A percentile compares a stretch with the other conserved stretches of the same genome.
Evolutionary conservation across 2,797 vertebrate genomes (phyloP).

Genomic region (Lagorchestes hirsutus): DNA sequence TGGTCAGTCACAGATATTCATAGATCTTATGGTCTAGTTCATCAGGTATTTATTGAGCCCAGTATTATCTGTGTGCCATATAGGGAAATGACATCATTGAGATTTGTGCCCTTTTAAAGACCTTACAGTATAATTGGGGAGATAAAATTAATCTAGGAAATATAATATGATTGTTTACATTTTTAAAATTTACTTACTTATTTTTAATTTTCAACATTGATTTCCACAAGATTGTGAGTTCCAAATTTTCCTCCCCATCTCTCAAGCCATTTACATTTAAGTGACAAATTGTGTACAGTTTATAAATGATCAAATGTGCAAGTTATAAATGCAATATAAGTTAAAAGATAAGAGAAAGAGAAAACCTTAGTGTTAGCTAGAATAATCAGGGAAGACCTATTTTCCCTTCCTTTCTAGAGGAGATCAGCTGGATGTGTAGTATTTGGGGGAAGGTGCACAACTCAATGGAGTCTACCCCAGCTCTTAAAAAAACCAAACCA

Average conservation of each 20-base stretch:
- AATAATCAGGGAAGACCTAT: not conserved
- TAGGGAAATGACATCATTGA: not conserved
- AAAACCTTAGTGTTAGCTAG: not conserved
- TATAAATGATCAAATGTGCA: not conserved
- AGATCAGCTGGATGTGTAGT: not conserved
- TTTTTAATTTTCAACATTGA: too few species aligned
- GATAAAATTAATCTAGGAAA: not conserved
- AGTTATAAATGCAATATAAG: not conserved
- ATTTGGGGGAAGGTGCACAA: not conserved
- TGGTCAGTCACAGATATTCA: not conserved
- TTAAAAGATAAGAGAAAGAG: not conserved
- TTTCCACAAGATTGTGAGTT: too few species aligned
- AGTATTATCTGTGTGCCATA: not conserved
- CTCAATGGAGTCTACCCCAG: not conserved
- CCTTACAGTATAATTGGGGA: not conserved
- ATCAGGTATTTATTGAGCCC: not conserved
- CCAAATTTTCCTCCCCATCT: too few species aligned
- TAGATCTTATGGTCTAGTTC: not conserved
- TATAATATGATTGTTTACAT: not conserved
- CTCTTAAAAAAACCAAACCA: not conserved
- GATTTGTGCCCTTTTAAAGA: not conserved
- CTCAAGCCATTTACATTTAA: not conserved
- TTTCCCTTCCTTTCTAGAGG: not conserved
- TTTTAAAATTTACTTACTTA: not conserved
- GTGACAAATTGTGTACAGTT: not conserved